Evolutionary conservation across 2,888 invertebrate genomes (phyloP), one percentile per base, ranked within the genome.

Genomic region (Orgyia antiqua): DNA sequence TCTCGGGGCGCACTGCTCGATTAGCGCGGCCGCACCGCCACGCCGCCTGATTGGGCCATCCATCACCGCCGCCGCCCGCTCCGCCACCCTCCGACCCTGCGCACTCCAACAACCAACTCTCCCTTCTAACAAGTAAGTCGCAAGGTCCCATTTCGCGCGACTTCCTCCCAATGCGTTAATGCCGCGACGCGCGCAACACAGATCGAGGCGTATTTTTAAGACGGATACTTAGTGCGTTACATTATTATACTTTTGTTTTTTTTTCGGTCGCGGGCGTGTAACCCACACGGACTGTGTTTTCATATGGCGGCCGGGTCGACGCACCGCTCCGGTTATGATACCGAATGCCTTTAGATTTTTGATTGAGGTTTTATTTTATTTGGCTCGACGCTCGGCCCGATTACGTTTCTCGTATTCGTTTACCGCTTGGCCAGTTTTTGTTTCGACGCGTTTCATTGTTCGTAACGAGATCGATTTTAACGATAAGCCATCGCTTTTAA

Each of bases 31-130:
- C 68, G 72, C 66, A 70, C 77, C 76, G 76, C 73, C 79, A 66
- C 74, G 80, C 78, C 76, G 83, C 80, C 80, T 77, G 82, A 83
- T 83, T 84, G 78, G 87, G 84, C 88, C 87, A 88, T 88, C 88
- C 87, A 87, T 87, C 87, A 84, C 71, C 53, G 51, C 55, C 55
- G 50, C 59, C 60, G 57, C 68, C 70, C 68, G 68, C 66, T 69
- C 80, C 75, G 69, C 73, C 76, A 64, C 73, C 72, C 73, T 56
- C 66, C 46, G 58, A 55, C 72, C 68, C 68, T 60, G 65, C 58
- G 56, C 60, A 51, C 56, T 53, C 53, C 35, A 39, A 36, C 39
- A 37, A 31, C 41, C 64, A 34, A 68, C 59, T 58, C 44, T 56
- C 64, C 45, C 65, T 69, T 65, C 51, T 68, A 43, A 27, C 24